Base-by-base conservation (phyloP, 2,888 invertebrate genomes). In the Watsonalla binaria region DNA sequence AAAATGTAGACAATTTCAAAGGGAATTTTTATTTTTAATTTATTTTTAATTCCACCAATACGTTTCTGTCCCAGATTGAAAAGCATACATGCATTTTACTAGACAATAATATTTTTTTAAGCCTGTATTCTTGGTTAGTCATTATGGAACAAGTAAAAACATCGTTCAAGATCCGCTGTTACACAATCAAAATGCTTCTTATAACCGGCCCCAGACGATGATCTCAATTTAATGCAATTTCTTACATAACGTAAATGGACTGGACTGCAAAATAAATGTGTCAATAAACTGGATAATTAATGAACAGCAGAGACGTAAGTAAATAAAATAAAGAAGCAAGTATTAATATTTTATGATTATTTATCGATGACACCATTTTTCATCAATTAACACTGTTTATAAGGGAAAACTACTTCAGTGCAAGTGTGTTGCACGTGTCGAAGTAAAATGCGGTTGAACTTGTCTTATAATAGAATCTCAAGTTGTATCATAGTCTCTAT, bases 191-290 rank as follows among this genome's bases (percentile, higher is more conserved):
- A 14, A 45, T 54, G 48, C 56, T 52, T 42, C 53, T 45, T 52
- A 47, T 47, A 42, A n/a, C 45, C 51, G 54, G 61, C 62, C 70
- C 70, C 76, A 72, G 71, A 66, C 78, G 70, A 76, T 77, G 76
- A 74, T 83, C 78, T 79, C 76, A 77, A 79, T 75, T 62, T 74
- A 74, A 70, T 63, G 56, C 56, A 66, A 65, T 67, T 69, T 56
- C 57, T 67, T 69, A 57, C 57, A 55, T 59, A 65, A 72, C 51
- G 35, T 56, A 58, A 62, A 54, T 13, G 13, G 35, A 33, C 34
- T 35, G 34, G n/a, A 35, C 24, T 2, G 24, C 24, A 24, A 24
- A 24, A 24, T 63, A 63, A 58, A 59, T 62, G 68, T 67, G 68
- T 65, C 66, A 72, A 74, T 78, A 78, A 73, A 76, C 65, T 66